Percentiles rank a stretch among this genome's conserved stretches.
Conservation (phyloP, 2,797 vertebrate genomes). For the Hydrophis major region DNA sequence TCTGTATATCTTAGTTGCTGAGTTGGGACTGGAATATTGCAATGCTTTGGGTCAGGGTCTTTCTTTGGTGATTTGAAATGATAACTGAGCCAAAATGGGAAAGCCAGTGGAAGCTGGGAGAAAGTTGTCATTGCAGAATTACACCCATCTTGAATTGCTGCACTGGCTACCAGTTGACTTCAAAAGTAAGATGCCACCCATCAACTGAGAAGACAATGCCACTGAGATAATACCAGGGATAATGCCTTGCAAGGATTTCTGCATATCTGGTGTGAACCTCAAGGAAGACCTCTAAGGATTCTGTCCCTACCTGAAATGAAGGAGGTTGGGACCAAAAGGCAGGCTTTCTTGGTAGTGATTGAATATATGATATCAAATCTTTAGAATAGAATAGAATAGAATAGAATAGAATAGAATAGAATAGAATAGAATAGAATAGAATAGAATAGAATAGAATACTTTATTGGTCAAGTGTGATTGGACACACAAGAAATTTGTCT, state of each 20-base stretch:
- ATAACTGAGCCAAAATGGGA: neutral
- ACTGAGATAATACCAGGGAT: neutral
- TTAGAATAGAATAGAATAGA: no score
- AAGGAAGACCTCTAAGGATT: neutral
- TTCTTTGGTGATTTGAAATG: neutral
- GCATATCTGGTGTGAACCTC: neutral
- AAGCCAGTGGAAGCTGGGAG: neutral
- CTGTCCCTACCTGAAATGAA: neutral
- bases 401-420: no score
- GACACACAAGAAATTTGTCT: no score
- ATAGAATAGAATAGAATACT: no score
- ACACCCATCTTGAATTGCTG: neutral
- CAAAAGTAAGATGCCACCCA: neutral
- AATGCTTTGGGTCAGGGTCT: neutral
- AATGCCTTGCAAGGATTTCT: neutral
- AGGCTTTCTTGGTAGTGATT: neutral
- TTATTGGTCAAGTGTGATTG: no score
- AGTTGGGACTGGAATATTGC: neutral
- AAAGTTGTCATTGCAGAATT: neutral
- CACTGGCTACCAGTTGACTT: neutral
- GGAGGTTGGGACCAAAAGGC: neutral
- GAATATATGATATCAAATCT: neutral
- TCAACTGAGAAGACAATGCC: neutral
- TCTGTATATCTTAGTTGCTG: neutral
- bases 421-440: no score